A percentile compares a stretch with the other conserved stretches of the same genome.
These are phyloP conservation scores for Salmo trutta DNA, from an alignment of 2,797 vertebrate genomes.

Conservation along the genomic window DNA sequence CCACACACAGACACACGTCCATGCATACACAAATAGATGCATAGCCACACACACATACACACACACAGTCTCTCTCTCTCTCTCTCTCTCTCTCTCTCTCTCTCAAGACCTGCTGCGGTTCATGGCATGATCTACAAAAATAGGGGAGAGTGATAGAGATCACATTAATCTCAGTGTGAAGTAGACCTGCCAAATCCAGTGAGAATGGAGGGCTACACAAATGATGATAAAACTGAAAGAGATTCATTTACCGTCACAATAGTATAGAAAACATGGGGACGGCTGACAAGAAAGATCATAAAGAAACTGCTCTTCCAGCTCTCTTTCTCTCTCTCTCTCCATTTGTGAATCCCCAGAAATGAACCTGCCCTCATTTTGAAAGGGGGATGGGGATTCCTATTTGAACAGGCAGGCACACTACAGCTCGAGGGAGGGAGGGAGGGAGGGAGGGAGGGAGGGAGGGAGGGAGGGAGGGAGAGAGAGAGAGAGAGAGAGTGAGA, in stretches of 20 bases:
- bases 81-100: no score
- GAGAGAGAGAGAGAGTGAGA: constrained; percentile 35
- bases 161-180: constrained; percentile 12
- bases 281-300: not conserved
- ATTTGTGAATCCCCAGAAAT: constrained; percentile 16
- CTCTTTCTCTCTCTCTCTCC: constrained; percentile 5
- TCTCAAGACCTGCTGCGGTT: no score
- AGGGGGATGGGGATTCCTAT: constrained; percentile 56
- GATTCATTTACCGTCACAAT: constrained; percentile 19
- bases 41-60: not conserved
- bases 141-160: constrained; percentile 8
- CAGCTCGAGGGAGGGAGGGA: constrained; percentile 37
- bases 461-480: no score
- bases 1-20: not conserved
- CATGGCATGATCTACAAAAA: not conserved
- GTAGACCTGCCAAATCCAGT: constrained; percentile 11
- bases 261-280: constrained; percentile 2
- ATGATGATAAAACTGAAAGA: constrained; percentile 14
- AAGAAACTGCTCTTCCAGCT: not conserved
- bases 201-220: constrained; percentile 7
- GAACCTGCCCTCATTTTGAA: constrained; percentile 60
- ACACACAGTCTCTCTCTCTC: not conserved
- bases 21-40: no score
- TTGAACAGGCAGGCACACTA: constrained; percentile 52
- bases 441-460: no score